These are phyloP conservation scores for Microplitis manilae DNA, from an alignment of 2,888 invertebrate genomes.

Conservation along the genomic window DNA sequence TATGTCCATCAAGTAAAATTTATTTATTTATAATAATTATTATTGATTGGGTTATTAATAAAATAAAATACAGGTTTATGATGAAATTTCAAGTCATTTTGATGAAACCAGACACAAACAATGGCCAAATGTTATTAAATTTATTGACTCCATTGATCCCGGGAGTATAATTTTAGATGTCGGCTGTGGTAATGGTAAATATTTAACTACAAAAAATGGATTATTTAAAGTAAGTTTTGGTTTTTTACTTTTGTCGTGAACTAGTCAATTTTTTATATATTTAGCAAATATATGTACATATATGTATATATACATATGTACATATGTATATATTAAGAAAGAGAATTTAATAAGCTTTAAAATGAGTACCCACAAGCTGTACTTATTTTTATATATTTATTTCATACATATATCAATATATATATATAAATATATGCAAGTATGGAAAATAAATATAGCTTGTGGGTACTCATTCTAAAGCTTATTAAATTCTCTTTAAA, in stretches of 20 bases:
- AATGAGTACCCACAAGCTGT: no score
- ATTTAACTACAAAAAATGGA: constrained; percentile 74
- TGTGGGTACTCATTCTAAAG: no score
- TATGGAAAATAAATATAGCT: no score
- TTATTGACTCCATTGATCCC: constrained; percentile 78
- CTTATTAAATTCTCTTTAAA: no score
- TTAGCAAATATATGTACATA: no score
- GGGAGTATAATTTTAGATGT: constrained; percentile 89
- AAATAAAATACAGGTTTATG: constrained; percentile 81
- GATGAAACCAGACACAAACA: constrained; percentile 94
- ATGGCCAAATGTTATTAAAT: constrained; percentile 92
- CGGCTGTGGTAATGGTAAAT: constrained; percentile 99
- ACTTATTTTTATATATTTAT: no score
- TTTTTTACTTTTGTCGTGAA: background rate
- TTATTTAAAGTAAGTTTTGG: constrained; percentile 57
- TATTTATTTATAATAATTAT: constrained; percentile 6
- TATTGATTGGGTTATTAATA: constrained; percentile 24
- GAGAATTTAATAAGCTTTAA: no score
- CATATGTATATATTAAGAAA: no score
- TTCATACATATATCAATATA: no score
- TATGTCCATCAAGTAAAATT: constrained; percentile 81
- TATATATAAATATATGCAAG: no score
- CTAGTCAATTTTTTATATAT: no score
- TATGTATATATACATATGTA: no score
- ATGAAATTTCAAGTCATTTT: constrained; percentile 94